These are phyloP conservation scores for Napeogenes inachia DNA, from an alignment of 2,888 invertebrate species.

Conservation along the genomic window DNA sequence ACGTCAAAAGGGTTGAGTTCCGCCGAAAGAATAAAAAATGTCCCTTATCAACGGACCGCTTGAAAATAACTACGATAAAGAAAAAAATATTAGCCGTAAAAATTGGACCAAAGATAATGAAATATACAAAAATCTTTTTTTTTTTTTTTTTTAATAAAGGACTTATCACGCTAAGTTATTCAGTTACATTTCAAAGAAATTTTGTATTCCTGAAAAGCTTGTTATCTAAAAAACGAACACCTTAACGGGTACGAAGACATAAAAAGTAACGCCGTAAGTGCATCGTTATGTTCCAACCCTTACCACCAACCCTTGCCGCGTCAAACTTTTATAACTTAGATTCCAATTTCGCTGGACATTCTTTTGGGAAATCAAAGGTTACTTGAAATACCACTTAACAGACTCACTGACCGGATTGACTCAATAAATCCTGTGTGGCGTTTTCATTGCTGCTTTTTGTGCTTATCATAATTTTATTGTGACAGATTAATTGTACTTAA, in stretches of 20 bases:
- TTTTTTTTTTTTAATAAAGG: neutral
- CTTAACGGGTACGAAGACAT: neutral
- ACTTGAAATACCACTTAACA: conserved; percentile 35
- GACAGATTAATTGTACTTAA: conserved; percentile 13
- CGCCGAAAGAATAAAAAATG: conserved; percentile 51
- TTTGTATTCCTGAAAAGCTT: neutral
- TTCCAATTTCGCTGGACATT: conserved; percentile 29
- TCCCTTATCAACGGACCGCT: conserved; percentile 52
- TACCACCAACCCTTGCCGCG: conserved; percentile 31
- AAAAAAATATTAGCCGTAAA: conserved; percentile 25
- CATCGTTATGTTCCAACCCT: conserved; percentile 15
- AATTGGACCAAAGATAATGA: conserved; percentile 14
- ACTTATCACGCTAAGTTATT: neutral
- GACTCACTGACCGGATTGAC: conserved; percentile 31
- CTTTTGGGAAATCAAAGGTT: conserved; percentile 35
- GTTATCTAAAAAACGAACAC: neutral
- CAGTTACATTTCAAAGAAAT: neutral
- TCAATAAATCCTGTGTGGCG: conserved; percentile 33
- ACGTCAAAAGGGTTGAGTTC: conserved; percentile 71
- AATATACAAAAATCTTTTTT: neutral
- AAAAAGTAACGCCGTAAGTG: conserved; percentile 22
- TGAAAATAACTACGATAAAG: conserved; percentile 37
- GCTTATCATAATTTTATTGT: conserved; percentile 28
- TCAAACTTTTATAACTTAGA: conserved; percentile 30
- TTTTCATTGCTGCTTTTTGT: conserved; percentile 31